These are phyloP conservation scores for Aphyosemion australe DNA, from an alignment of 2,113 vertebrate species.

Conservation along the genomic window DNA sequence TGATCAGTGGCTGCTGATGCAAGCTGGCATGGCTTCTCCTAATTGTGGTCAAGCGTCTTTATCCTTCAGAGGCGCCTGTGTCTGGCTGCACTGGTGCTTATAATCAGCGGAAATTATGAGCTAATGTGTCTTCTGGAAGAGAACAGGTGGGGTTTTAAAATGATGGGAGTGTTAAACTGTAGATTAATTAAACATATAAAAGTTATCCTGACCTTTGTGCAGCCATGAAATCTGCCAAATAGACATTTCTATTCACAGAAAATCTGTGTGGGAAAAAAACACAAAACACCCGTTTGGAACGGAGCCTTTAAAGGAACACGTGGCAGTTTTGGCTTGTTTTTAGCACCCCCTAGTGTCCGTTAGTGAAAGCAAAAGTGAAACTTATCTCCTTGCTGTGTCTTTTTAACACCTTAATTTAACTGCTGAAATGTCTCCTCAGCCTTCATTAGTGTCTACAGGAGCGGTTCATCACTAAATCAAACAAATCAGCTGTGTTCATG, in stretches of 20 bases:
- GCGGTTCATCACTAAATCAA: too few relatives aligned
- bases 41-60: conserved; percentile 41
- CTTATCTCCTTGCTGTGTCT: too few relatives aligned
- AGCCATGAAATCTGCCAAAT: background rate
- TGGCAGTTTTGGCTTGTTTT: too few relatives aligned
- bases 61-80: conserved; percentile 10
- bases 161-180: background rate
- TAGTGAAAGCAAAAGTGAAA: too few relatives aligned
- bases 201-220: background rate
- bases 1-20: conserved; percentile 29
- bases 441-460: too few relatives aligned
- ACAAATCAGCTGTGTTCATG: too few relatives aligned
- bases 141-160: conserved; percentile 2
- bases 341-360: too few relatives aligned
- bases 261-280: too few relatives aligned
- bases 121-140: background rate
- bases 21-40: conserved; percentile 13
- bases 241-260: background rate
- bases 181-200: conserved; percentile 8
- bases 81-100: background rate
- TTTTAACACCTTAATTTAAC: too few relatives aligned
- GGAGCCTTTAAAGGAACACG: too few relatives aligned
- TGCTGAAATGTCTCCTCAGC: too few relatives aligned
- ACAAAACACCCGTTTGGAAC: too few relatives aligned
- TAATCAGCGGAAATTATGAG: conserved; percentile 1